A percentile compares a stretch with the other conserved stretches of the same genome.
Conservation (phyloP, 2,797 vertebrate genomes). For the Tokudaia muenninki region DNA sequence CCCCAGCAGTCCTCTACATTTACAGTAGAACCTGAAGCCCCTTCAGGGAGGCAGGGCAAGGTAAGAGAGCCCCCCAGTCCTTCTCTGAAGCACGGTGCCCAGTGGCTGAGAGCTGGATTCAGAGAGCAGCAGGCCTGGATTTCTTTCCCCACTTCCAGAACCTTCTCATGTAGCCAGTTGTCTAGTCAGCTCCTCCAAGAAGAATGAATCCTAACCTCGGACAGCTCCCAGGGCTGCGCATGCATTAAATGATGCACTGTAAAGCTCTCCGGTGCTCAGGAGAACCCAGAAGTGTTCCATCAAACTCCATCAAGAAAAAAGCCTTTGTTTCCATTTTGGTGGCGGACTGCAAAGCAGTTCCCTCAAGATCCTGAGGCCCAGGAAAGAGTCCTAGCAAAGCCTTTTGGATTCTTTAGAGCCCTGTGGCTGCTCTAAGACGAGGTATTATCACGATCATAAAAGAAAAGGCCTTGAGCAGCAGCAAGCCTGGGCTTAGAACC, state of each 20-base stretch:
- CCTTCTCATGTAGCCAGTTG: not conserved
- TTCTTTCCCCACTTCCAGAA: not conserved
- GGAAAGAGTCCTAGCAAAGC: constrained; percentile 20
- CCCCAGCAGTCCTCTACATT: not conserved
- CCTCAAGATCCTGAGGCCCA: not conserved
- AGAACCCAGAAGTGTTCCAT: not conserved
- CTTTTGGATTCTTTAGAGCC: constrained; percentile 42
- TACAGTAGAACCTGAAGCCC: not conserved
- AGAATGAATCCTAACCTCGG: not conserved
- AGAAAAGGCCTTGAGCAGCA: constrained; percentile 38
- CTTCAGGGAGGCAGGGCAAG: not conserved
- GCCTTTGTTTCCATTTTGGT: not conserved
- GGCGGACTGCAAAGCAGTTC: not conserved
- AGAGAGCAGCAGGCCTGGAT: not conserved
- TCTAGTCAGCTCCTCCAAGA: not conserved
- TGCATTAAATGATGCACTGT: accelerated
- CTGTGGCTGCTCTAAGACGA: not conserved
- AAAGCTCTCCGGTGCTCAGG: accelerated
- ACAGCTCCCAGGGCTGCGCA: accelerated
- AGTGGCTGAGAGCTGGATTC: not conserved
- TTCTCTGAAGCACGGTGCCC: too few species aligned
- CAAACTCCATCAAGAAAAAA: not conserved
- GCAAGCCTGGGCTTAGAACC: not conserved
- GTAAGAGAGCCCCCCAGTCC: not conserved
- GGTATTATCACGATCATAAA: not conserved